These are phyloP conservation scores for Marmota flaviventris DNA, from an alignment of 2,113 vertebrate genomes.

Conservation along the genomic window DNA sequence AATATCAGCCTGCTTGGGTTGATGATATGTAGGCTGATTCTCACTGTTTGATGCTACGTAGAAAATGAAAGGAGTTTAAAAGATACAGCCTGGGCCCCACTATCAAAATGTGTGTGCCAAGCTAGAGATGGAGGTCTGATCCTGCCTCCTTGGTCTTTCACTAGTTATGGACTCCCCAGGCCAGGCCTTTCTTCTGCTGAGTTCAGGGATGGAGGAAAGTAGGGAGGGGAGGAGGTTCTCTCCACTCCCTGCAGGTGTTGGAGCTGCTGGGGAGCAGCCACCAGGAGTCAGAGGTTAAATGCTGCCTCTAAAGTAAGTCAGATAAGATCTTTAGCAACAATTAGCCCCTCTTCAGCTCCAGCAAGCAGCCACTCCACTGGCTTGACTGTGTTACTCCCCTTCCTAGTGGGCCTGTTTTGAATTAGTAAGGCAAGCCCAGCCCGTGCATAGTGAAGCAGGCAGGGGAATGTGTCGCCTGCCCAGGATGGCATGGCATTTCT, in stretches of 20 bases:
- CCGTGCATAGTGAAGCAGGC: not conserved
- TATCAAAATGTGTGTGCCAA: not conserved
- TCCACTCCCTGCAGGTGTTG: not conserved
- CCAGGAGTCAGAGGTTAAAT: constrained; percentile 47
- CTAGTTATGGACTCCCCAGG: accelerated
- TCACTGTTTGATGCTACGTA: not conserved
- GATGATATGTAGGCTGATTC: not conserved
- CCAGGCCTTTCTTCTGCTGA: not conserved
- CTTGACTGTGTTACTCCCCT: not conserved
- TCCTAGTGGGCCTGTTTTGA: not conserved
- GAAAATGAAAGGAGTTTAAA: not conserved
- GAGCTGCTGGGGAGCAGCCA: not conserved
- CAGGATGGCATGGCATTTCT: not conserved
- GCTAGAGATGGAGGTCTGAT: not conserved
- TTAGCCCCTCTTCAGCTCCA: not conserved
- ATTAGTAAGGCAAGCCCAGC: not conserved
- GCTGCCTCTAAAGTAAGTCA: not conserved
- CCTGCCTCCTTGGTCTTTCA: not conserved
- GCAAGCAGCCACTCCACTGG: not conserved
- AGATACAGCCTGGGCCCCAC: not conserved
- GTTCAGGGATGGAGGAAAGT: no score
- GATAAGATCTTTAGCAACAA: constrained; percentile 24
- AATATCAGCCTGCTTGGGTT: accelerated
- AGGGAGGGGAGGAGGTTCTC: not conserved
- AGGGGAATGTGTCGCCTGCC: no score